phyloP scores from a whole-genome alignment of 2,888 invertebrate genomes.

The Thera britannica region DNA sequence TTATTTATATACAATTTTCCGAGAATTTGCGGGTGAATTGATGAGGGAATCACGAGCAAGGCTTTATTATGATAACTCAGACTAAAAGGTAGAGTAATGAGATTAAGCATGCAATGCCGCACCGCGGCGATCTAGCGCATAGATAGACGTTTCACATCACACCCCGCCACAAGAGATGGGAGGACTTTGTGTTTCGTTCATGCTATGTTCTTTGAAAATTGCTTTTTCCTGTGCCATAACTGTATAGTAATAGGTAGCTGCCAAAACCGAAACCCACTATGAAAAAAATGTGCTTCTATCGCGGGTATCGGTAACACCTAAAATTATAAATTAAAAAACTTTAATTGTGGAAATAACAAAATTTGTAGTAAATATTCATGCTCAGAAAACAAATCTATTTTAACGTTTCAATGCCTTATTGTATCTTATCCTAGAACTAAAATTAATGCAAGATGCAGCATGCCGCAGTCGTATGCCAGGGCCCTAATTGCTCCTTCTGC shows the following conservation, averaged over 20 bases:
- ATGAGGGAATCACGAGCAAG: slow-evolving; percentile 21
- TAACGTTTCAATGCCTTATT: too few relatives aligned
- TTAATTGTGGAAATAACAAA: too few relatives aligned
- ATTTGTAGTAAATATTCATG: too few relatives aligned
- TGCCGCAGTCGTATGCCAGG: slow-evolving; percentile 18
- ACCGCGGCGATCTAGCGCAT: not conserved
- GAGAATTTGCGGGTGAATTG: slow-evolving; percentile 4
- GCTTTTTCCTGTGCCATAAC: too few relatives aligned
- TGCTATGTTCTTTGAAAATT: too few relatives aligned
- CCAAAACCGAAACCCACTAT: too few relatives aligned
- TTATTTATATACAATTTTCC: not conserved
- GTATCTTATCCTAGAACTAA: not conserved
- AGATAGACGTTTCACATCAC: slow-evolving; percentile 15
- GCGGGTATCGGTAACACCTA: too few relatives aligned
- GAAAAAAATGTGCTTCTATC: too few relatives aligned
- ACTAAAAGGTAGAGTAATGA: slow-evolving; percentile 14
- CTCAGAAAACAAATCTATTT: too few relatives aligned
- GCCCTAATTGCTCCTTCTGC: slow-evolving; percentile 63
- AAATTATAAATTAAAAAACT: too few relatives aligned
- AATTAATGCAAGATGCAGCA: not conserved
- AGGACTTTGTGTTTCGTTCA: not conserved
- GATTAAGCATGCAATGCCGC: slow-evolving; percentile 1
- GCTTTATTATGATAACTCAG: slow-evolving; percentile 22
- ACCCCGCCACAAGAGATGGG: slow-evolving; percentile 1
- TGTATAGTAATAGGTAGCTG: too few relatives aligned